Evolutionary conservation across 1,140 invertebrate genomes (phyloP).

Genomic region (Acromyrmex heyeri): DNA sequence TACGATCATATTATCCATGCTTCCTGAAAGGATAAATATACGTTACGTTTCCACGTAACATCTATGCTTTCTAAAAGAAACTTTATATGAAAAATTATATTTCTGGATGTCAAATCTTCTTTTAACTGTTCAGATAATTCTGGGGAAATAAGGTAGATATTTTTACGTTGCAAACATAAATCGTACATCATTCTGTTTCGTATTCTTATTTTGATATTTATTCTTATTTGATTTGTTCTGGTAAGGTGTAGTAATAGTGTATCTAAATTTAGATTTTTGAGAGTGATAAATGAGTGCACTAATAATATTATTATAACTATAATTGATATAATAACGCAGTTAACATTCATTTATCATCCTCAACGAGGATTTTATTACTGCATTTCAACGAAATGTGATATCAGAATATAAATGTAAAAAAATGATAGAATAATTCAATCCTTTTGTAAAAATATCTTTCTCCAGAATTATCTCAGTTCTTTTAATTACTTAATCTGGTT

Average conservation of each 20-base stretch:
- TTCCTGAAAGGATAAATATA: not conserved
- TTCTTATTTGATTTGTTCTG: not conserved
- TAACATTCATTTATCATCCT: not conserved
- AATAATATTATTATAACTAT: not conserved
- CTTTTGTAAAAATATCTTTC: constrained; percentile 11
- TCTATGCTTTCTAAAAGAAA: not conserved
- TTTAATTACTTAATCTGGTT: constrained; percentile 21
- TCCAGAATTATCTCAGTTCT: not conserved
- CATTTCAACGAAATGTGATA: not conserved
- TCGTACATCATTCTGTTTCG: not conserved
- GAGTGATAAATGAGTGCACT: not conserved
- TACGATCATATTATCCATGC: not conserved
- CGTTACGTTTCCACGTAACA: too few relatives aligned
- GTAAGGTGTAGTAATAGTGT: not conserved
- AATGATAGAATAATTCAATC: not conserved
- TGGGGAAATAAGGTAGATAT: not conserved
- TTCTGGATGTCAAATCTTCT: constrained; percentile 16
- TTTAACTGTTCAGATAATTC: not conserved
- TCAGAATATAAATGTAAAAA: not conserved
- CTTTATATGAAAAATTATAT: constrained; percentile 6
- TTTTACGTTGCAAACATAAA: not conserved
- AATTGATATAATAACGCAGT: not conserved
- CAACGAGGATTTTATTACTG: not conserved
- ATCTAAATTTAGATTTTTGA: not conserved
- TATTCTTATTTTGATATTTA: not conserved